phyloP scores from a whole-genome alignment of 37 sponge, comb jelly and placozoan genomes.

The Ephydatia muelleri region DNA sequence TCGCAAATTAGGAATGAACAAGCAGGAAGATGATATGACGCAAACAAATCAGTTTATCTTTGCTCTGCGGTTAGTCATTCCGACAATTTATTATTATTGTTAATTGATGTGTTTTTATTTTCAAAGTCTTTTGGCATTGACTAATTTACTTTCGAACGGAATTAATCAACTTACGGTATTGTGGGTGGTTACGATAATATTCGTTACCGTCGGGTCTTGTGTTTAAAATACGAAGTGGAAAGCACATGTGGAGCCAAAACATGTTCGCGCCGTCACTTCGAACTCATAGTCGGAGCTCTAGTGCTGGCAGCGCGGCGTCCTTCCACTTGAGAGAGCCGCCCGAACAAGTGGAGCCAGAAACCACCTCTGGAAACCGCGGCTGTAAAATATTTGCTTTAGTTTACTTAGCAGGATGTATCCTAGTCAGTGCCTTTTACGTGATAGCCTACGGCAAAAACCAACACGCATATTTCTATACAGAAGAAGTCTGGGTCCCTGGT shows the following conservation, averaged over 20 bases:
- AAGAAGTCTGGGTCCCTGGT: neutral
- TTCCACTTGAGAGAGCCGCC: neutral
- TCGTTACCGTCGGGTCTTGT: neutral
- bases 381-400: constrained; percentile 53
- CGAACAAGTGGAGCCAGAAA: neutral
- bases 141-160: too few species aligned
- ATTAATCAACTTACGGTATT: neutral
- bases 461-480: neutral
- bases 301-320: neutral
- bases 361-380: constrained; percentile 30
- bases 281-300: neutral
- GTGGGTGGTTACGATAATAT: neutral
- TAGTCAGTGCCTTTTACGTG: constrained; percentile 72
- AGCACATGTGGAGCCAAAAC: neutral
- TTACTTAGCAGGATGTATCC: constrained; percentile 64
- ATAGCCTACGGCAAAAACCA: constrained; percentile 55
- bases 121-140: too few species aligned
- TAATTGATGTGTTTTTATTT: too few species aligned
- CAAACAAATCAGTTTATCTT: too few species aligned
- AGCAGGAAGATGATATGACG: too few species aligned
- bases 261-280: neutral
- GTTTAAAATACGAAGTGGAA: neutral
- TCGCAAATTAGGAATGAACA: too few species aligned
- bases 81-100: too few species aligned
- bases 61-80: too few species aligned